Percentiles rank a stretch among this genome's conserved stretches.
These are phyloP conservation scores for Scopus umbretta DNA, from an alignment of 2,113 vertebrate genomes.

Conservation along the genomic window DNA sequence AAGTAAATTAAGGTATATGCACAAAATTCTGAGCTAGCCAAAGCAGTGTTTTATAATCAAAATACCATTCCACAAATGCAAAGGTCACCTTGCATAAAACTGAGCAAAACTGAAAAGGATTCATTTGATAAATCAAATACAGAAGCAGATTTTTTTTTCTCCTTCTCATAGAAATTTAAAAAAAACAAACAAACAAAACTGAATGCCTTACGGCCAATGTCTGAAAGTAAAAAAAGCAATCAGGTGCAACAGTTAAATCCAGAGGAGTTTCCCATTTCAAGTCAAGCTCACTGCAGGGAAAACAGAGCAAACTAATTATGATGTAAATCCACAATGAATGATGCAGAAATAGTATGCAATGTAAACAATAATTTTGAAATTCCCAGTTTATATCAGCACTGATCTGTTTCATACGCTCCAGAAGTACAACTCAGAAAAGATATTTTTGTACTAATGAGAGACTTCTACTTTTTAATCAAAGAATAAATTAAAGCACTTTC, in stretches of 20 bases:
- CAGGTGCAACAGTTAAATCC: conserved; percentile 56
- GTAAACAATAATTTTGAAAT: conserved; percentile 61
- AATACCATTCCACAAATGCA: conserved; percentile 18
- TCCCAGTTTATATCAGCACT: conserved; percentile 37
- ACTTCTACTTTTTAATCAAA: conserved; percentile 56
- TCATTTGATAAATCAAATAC: conserved; percentile 18
- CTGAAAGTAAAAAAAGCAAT: conserved; percentile 25
- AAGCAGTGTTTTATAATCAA: conserved; percentile 39
- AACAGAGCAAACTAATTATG: conserved; percentile 54
- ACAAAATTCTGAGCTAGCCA: conserved; percentile 3
- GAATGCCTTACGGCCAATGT: background rate
- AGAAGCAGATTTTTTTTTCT: background rate
- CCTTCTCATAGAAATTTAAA: background rate
- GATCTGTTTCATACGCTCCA: conserved; percentile 47
- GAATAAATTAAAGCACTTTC: conserved; percentile 54
- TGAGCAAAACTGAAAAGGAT: background rate
- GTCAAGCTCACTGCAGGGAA: conserved; percentile 34
- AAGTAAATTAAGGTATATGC: conserved; percentile 9
- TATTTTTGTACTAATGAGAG: conserved; percentile 51
- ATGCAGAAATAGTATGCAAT: conserved; percentile 40
- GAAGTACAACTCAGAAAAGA: conserved; percentile 48
- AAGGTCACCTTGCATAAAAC: conserved; percentile 53
- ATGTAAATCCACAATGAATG: conserved; percentile 56
- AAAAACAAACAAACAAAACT: background rate
- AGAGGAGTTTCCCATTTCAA: conserved; percentile 46